Percentiles rank a stretch among this genome's conserved stretches.
phyloP scores from a whole-genome alignment of 1,140 invertebrate species.

The Rhyzopertha dominica region DNA sequence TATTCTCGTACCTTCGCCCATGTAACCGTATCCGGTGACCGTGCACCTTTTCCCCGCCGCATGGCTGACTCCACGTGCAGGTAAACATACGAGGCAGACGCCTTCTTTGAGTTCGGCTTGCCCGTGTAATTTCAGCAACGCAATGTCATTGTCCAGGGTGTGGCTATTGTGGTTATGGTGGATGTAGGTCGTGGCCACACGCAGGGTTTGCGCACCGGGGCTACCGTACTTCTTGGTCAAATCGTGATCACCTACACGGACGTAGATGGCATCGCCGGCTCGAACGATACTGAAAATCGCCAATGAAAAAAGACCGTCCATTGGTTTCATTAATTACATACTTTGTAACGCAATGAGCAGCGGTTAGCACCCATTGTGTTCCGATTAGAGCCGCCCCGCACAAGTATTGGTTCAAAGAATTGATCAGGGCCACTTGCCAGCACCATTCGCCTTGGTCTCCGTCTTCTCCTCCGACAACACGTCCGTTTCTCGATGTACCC shows the following conservation, averaged over 20 bases:
- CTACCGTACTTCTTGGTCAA: constrained; percentile 80
- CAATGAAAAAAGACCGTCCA: constrained; percentile 13
- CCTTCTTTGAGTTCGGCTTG: constrained; percentile 84
- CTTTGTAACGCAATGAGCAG: constrained; percentile 94
- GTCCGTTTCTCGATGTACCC: constrained; percentile 55
- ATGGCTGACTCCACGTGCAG: constrained; percentile 78
- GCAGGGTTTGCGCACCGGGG: constrained; percentile 79
- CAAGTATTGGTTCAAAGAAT: constrained; percentile 89
- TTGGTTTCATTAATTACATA: constrained; percentile 48
- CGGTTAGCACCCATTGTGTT: constrained; percentile 91
- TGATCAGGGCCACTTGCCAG: constrained; percentile 93
- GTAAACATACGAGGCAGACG: constrained; percentile 79
- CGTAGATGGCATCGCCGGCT: constrained; percentile 85
- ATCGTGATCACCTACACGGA: constrained; percentile 90
- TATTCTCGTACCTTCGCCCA: constrained; percentile 86
- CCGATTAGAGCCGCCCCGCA: constrained; percentile 93
- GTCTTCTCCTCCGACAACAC: constrained; percentile 88
- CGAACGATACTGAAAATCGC: constrained; percentile 70
- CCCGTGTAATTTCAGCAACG: constrained; percentile 83
- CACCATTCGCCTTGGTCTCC: constrained; percentile 89
- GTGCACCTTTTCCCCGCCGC: constrained; percentile 83
- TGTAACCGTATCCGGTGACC: constrained; percentile 90
- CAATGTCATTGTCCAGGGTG: constrained; percentile 94
- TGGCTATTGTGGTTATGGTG: constrained; percentile 96
- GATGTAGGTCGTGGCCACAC: constrained; percentile 89